These are phyloP conservation scores for Apostichopus californicus DNA, from an alignment of 35 echinoderm and acorn worm species.

Conservation along the genomic window DNA sequence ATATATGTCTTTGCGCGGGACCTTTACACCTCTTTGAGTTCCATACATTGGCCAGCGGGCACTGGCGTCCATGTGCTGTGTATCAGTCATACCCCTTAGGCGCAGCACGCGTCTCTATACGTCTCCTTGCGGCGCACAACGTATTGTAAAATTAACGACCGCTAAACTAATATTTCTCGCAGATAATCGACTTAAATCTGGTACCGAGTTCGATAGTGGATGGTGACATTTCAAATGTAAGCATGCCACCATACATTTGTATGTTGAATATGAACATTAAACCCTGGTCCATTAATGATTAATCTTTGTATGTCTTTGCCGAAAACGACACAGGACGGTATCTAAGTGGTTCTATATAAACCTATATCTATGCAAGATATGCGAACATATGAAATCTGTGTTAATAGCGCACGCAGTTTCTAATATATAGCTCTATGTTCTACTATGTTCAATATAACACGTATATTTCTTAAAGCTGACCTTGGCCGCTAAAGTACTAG, in stretches of 20 bases:
- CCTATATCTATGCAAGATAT: too few relatives aligned
- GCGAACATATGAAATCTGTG: too few relatives aligned
- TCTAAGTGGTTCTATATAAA: too few relatives aligned
- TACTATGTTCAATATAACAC: too few relatives aligned
- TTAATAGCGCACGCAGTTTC: too few relatives aligned
- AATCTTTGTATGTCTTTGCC: too few relatives aligned
- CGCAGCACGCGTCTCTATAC: not conserved
- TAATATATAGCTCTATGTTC: too few relatives aligned
- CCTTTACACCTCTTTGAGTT: not conserved
- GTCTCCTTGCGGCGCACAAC: not conserved
- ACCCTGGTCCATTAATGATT: too few relatives aligned
- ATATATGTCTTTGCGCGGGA: not conserved
- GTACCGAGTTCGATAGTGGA: not conserved
- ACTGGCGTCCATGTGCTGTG: not conserved
- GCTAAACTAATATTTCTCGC: not conserved
- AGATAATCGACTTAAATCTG: not conserved
- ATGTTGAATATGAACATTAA: not conserved
- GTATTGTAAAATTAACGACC: not conserved
- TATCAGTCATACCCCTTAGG: not conserved
- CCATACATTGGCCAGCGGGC: not conserved
- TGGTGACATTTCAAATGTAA: not conserved
- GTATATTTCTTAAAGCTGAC: too few relatives aligned
- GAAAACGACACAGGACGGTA: too few relatives aligned
- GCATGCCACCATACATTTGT: not conserved
- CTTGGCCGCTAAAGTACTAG: too few relatives aligned